phyloP scores from a whole-genome alignment of 2,113 vertebrate genomes.

The Alligator mississippiensis region DNA sequence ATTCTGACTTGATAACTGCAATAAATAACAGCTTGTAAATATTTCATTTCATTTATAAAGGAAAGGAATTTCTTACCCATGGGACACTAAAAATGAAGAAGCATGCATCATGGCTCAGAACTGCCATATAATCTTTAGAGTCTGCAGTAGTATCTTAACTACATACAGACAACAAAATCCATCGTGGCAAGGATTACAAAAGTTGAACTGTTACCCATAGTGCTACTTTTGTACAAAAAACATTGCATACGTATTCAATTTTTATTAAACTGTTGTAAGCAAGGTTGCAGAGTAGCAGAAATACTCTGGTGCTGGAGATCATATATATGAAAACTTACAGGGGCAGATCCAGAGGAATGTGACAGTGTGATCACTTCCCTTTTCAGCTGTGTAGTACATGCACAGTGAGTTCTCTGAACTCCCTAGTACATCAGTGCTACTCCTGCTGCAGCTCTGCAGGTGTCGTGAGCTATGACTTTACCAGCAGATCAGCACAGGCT shows the following conservation, averaged over 20 bases:
- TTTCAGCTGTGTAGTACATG: too few relatives aligned
- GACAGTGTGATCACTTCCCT: too few relatives aligned
- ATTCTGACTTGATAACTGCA: neutral
- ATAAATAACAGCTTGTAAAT: conserved; percentile 47
- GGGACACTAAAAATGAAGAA: conserved; percentile 15
- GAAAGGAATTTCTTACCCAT: conserved; percentile 18
- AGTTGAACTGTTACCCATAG: neutral
- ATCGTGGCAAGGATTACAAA: neutral
- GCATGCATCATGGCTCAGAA: neutral
- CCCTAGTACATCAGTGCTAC: too few relatives aligned
- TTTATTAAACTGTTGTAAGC: conserved; percentile 23
- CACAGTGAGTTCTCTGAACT: too few relatives aligned
- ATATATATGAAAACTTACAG: neutral
- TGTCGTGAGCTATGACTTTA: too few relatives aligned
- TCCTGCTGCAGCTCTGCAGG: too few relatives aligned
- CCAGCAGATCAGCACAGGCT: too few relatives aligned
- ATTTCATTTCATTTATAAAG: conserved; percentile 34
- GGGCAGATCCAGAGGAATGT: too few relatives aligned
- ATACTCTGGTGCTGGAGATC: neutral
- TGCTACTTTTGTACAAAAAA: conserved; percentile 9
- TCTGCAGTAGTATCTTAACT: neutral
- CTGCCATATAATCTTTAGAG: neutral
- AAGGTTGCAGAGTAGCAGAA: neutral
- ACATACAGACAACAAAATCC: conserved; percentile 19
- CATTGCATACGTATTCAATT: conserved; percentile 40